A percentile compares a stretch with the other conserved stretches of the same genome.
These are phyloP conservation scores for Otocyon megalotis DNA, from an alignment of 2,113 vertebrate species.

Conservation along the genomic window DNA sequence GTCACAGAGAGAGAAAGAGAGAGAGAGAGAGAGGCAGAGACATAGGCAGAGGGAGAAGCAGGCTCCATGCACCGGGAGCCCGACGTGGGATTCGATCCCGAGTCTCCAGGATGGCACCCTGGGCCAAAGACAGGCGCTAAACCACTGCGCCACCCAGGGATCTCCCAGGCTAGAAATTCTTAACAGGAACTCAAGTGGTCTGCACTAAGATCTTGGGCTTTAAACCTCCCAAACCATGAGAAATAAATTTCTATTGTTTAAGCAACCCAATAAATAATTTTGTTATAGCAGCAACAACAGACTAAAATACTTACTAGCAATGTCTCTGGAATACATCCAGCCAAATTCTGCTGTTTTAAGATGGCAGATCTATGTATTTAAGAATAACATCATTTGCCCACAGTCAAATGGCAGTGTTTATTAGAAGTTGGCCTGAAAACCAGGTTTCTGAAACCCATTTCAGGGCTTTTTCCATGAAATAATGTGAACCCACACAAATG, in stretches of 20 bases:
- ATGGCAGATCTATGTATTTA: neutral
- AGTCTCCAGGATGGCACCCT: too few species aligned
- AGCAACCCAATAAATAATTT: neutral
- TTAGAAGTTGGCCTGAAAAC: neutral
- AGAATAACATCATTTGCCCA: neutral
- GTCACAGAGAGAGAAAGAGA: too few species aligned
- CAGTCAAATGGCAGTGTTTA: neutral
- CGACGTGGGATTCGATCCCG: too few species aligned
- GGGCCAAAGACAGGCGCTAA: too few species aligned
- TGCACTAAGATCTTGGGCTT: neutral
- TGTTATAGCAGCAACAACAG: neutral
- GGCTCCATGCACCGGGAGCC: too few species aligned
- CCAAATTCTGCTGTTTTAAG: neutral
- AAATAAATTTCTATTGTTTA: conserved; percentile 3
- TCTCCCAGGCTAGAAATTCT: neutral
- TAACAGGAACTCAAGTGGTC: neutral
- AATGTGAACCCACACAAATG: neutral
- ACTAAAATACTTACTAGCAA: neutral
- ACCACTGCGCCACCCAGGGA: too few species aligned
- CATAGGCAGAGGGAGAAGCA: too few species aligned
- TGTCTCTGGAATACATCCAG: neutral
- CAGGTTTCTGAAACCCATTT: neutral
- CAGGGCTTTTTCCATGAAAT: neutral
- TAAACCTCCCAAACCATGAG: neutral
- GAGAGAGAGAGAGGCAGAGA: too few species aligned